Conservation (phyloP, 2,797 vertebrate species). For the Alosa sapidissima region DNA sequence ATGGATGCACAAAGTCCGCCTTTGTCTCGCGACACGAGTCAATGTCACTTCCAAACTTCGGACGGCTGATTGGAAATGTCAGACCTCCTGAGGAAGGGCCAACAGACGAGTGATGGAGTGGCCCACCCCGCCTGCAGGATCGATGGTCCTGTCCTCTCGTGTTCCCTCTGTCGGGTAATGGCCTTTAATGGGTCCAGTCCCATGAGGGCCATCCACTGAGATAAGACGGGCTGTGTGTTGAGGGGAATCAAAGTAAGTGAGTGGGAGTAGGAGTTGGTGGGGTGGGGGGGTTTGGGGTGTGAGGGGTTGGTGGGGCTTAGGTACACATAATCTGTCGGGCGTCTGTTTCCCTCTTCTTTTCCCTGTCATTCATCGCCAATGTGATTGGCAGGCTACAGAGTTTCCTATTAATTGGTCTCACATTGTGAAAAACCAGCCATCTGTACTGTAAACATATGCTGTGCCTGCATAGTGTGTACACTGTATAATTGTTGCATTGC, state of each 20-base stretch:
- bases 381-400: slow-evolving; percentile 48
- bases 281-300: neutral
- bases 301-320: neutral
- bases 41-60: slow-evolving; percentile 43
- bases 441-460: slow-evolving; percentile 43
- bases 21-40: slow-evolving; percentile 39
- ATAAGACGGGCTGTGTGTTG: slow-evolving; percentile 38
- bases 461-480: neutral
- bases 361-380: slow-evolving; percentile 52
- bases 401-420: slow-evolving; percentile 61
- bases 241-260: neutral
- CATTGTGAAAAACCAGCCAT: slow-evolving; percentile 57
- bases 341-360: slow-evolving; percentile 40
- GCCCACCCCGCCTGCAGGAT: slow-evolving; percentile 46
- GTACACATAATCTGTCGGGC: slow-evolving; percentile 48
- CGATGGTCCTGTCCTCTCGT: slow-evolving; percentile 54
- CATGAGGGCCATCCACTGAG: slow-evolving; percentile 49
- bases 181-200: slow-evolving; percentile 61
- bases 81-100: slow-evolving; percentile 42
- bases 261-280: neutral
- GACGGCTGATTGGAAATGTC: slow-evolving; percentile 47
- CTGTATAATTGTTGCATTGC: neutral
- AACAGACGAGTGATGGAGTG: slow-evolving; percentile 46
- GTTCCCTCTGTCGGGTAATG: slow-evolving; percentile 64
- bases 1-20: slow-evolving; percentile 39